Conservation (phyloP, 1,140 invertebrate genomes). For the Probaryconus sp. region DNA sequence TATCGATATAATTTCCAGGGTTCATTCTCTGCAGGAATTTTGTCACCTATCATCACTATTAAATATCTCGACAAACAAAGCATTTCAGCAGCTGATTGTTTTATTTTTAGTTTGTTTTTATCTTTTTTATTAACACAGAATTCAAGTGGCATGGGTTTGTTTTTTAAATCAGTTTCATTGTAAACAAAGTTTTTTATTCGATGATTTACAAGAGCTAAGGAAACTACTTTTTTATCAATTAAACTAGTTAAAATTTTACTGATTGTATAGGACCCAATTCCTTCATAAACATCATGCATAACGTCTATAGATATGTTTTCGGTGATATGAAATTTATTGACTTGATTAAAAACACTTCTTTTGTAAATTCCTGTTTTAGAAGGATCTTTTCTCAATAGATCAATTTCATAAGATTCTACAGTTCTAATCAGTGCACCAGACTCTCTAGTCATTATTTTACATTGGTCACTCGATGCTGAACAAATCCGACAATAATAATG, state of each 20-base stretch:
- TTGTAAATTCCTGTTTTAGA: constrained; percentile 11
- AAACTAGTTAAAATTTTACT: constrained; percentile 7
- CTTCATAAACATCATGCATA: constrained; percentile 27
- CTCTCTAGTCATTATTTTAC: constrained; percentile 12
- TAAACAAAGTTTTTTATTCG: background rate
- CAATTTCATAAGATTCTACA: background rate
- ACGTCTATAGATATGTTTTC: constrained; percentile 18
- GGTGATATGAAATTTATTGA: constrained; percentile 25
- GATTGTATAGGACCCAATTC: constrained; percentile 5
- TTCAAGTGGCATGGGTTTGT: background rate
- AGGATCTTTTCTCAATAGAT: background rate
- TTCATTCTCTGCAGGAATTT: constrained; percentile 3
- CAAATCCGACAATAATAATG: constrained; percentile 19
- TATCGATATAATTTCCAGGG: constrained; percentile 3
- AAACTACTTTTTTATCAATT: background rate
- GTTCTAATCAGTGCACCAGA: constrained; percentile 5
- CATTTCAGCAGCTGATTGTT: background rate
- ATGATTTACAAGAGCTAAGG: background rate
- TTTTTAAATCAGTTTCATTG: constrained; percentile 1
- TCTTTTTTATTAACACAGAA: background rate
- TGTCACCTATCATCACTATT: background rate
- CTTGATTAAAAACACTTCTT: constrained; percentile 5
- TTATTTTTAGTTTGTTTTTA: background rate
- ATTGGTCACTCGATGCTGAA: background rate
- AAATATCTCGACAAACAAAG: background rate